Evolutionary conservation across 1,140 invertebrate genomes (phyloP).

Genomic region (Heterodera carotae): DNA sequence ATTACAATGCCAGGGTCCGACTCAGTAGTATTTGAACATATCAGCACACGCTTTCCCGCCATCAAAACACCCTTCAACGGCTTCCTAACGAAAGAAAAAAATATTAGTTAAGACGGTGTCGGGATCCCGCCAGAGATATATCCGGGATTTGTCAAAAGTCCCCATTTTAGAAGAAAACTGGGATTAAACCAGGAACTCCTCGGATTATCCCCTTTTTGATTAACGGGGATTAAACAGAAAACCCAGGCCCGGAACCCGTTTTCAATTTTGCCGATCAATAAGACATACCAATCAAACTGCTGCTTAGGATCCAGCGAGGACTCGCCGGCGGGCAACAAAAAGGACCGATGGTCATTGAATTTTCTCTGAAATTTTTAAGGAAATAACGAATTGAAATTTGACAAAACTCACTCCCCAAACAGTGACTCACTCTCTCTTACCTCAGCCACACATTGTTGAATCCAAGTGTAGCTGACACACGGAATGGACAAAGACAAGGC

Average conservation of each 20-base stretch:
- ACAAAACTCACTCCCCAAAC: no score
- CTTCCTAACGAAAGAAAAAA: conserved; percentile 39
- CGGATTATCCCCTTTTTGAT: no score
- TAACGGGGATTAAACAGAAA: no score
- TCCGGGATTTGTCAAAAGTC: no score
- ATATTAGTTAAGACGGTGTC: no score
- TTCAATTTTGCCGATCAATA: no score
- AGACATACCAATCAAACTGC: conserved; percentile 28
- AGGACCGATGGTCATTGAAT: conserved; percentile 46
- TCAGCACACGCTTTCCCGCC: conserved; percentile 40
- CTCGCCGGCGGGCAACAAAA: conserved; percentile 58
- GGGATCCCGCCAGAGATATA: no score
- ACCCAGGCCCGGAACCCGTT: no score
- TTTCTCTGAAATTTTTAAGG: conserved; percentile 33
- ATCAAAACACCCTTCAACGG: conserved; percentile 43
- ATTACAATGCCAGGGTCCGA: conserved; percentile 15
- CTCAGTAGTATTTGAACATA: conserved; percentile 36
- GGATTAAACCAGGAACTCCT: no score
- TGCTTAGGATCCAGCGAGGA: conserved; percentile 22
- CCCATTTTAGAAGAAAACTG: no score
- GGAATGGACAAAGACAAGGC: conserved; percentile 59
- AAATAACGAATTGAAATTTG: no score
- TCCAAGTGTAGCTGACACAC: conserved; percentile 55
- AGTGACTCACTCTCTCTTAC: conserved; percentile 9
- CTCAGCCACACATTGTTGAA: conserved; percentile 51